These are phyloP conservation scores for Emydocephalus ijimae DNA, from an alignment of 2,113 vertebrate genomes.

Conservation along the genomic window DNA sequence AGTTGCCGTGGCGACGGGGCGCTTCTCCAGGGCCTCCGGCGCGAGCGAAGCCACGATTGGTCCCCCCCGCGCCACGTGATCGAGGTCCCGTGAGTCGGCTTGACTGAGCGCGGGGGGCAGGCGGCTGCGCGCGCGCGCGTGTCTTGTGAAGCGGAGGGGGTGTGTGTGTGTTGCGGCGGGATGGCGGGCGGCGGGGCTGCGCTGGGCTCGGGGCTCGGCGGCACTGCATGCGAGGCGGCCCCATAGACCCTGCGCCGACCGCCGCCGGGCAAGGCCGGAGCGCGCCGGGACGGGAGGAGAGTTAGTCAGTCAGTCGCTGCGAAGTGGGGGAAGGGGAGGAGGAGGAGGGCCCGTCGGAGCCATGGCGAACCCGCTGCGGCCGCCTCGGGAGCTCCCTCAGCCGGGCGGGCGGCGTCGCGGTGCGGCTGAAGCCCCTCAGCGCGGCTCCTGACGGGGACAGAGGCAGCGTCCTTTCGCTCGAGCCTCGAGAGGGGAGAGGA, in stretches of 20 bases:
- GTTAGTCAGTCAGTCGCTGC: constrained; percentile 30
- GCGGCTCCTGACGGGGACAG: neutral
- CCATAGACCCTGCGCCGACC: neutral
- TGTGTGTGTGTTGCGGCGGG: neutral
- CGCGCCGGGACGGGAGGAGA: neutral
- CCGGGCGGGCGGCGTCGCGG: neutral
- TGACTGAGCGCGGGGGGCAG: constrained; percentile 73
- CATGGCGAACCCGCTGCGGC: constrained; percentile 9
- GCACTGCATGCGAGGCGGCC: neutral
- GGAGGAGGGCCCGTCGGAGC: constrained; percentile 35
- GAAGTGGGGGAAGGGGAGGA: neutral
- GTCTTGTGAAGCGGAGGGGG: neutral
- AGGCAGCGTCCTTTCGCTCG: neutral
- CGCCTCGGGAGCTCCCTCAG: neutral
- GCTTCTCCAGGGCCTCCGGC: constrained; percentile 51
- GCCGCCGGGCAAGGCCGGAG: constrained; percentile 4
- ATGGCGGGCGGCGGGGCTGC: neutral
- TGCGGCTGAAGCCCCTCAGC: neutral
- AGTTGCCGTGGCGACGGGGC: constrained; percentile 70
- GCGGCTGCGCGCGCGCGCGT: neutral
- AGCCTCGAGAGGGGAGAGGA: neutral
- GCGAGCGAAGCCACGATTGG: constrained; percentile 21
- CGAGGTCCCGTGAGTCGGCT: constrained; percentile 66
- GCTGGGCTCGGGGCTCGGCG: neutral
- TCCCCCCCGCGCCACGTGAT: constrained; percentile 74